A percentile compares a stretch with the other conserved stretches of the same genome.
These are phyloP conservation scores for Harlomillsia oculata DNA, from an alignment of 1,140 invertebrate genomes.

Conservation along the genomic window DNA sequence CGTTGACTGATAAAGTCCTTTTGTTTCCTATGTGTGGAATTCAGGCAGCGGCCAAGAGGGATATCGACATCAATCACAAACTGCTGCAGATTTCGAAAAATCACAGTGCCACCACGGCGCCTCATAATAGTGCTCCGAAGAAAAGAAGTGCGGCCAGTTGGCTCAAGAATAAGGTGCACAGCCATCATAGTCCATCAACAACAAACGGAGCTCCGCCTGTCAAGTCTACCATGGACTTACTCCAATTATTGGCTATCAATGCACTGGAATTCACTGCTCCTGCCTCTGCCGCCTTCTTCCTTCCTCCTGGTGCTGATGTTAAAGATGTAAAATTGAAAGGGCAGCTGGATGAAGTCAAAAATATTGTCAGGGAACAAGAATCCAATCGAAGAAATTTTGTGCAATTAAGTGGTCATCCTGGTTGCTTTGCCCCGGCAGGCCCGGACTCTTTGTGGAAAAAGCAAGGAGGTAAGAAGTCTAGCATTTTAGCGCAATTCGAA, in stretches of 20 bases:
- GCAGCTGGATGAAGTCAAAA: not conserved
- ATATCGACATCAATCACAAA: constrained; percentile 13
- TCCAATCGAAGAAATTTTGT: constrained; percentile 41
- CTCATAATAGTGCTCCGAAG: not conserved
- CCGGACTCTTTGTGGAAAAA: constrained; percentile 91
- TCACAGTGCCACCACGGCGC: not conserved
- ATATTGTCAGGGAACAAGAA: constrained; percentile 1
- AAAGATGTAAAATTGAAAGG: not conserved
- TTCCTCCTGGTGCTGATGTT: not conserved
- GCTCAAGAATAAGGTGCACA: constrained; percentile 1
- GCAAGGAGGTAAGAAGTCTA: constrained; percentile 39
- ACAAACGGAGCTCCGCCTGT: not conserved
- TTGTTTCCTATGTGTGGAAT: not conserved
- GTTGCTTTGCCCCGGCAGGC: constrained; percentile 83
- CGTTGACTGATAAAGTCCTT: too few species aligned
- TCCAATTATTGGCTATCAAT: constrained; percentile 45
- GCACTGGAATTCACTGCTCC: constrained; percentile 84
- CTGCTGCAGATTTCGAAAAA: constrained; percentile 2
- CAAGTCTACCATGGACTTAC: constrained; percentile 6
- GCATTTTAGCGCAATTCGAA: not conserved
- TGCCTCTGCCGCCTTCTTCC: constrained; percentile 43
- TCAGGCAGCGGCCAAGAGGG: constrained; percentile 16
- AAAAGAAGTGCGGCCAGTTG: not conserved
- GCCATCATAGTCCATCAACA: not conserved
- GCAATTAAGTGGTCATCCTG: constrained; percentile 85